These are phyloP conservation scores for Scomber japonicus DNA, from an alignment of 2,113 vertebrate genomes.

Conservation along the genomic window DNA sequence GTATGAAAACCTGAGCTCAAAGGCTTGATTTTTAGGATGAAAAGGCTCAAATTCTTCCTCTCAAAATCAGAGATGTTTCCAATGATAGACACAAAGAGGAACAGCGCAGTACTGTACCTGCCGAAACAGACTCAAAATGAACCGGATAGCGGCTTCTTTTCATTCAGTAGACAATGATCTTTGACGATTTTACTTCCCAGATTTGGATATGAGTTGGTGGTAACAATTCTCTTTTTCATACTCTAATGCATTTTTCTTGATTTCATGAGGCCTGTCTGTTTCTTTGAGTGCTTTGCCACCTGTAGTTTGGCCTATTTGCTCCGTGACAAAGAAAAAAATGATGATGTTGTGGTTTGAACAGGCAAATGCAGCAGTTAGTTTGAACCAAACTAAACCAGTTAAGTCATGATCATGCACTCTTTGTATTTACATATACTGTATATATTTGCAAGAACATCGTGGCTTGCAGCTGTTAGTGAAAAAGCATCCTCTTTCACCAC, in stretches of 20 bases:
- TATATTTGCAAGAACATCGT: background rate
- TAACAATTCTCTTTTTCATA: background rate
- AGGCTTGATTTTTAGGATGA: constrained; percentile 15
- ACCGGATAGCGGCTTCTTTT: background rate
- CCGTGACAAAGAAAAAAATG: no score
- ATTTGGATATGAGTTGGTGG: background rate
- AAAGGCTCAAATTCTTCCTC: constrained; percentile 28
- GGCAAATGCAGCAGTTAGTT: no score
- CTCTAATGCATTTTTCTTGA: background rate
- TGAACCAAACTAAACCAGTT: no score
- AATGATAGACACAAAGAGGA: constrained; percentile 21
- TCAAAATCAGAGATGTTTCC: background rate
- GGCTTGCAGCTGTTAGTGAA: constrained; percentile 11
- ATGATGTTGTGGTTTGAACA: no score
- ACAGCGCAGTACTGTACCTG: background rate
- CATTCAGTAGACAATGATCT: no score
- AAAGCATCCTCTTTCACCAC: constrained; percentile 20
- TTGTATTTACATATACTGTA: constrained; percentile 8
- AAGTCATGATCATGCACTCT: background rate
- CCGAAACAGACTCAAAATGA: background rate
- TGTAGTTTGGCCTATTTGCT: no score
- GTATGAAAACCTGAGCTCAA: constrained; percentile 5
- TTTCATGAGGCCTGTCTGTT: background rate
- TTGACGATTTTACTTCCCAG: background rate
- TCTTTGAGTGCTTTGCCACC: background rate